Percentiles rank a stretch among this genome's conserved stretches.
Conservation (phyloP, 1,140 invertebrate genomes). For the Dryas iulia region DNA sequence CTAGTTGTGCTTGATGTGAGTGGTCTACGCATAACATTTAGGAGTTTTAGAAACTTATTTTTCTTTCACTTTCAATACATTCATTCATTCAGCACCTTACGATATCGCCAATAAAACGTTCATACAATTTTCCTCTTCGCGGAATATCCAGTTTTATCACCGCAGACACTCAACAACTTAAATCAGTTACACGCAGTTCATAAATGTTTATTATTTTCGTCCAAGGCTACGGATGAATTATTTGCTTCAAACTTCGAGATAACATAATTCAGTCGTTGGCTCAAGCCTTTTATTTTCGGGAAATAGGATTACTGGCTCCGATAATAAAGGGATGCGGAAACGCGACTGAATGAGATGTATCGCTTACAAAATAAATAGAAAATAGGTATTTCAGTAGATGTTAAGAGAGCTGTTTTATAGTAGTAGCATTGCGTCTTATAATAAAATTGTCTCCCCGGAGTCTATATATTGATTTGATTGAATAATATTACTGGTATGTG, state of each 20-base stretch:
- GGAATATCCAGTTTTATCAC: background rate
- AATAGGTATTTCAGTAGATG: constrained; percentile 14
- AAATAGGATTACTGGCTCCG: constrained; percentile 32
- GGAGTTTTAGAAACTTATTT: background rate
- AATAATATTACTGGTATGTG: background rate
- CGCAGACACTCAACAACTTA: background rate
- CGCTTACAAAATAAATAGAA: constrained; percentile 40
- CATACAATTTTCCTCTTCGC: background rate
- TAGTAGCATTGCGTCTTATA: background rate
- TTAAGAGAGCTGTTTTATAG: background rate
- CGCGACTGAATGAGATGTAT: constrained; percentile 40
- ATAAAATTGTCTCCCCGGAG: background rate
- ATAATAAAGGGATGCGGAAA: constrained; percentile 24
- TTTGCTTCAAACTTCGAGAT: constrained; percentile 22
- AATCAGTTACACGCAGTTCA: constrained; percentile 7
- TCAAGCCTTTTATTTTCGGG: constrained; percentile 28
- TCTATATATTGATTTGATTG: background rate
- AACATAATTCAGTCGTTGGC: constrained; percentile 20
- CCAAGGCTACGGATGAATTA: constrained; percentile 12
- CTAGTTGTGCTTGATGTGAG: background rate
- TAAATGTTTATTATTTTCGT: constrained; percentile 15
- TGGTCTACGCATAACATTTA: background rate
- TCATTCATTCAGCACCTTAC: background rate
- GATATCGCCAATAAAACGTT: background rate
- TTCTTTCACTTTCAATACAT: background rate